Evolutionary conservation across 1,140 invertebrate genomes (phyloP), one percentile per base, ranked within the genome.

Genomic region (Maconellicoccus hirsutus): DNA sequence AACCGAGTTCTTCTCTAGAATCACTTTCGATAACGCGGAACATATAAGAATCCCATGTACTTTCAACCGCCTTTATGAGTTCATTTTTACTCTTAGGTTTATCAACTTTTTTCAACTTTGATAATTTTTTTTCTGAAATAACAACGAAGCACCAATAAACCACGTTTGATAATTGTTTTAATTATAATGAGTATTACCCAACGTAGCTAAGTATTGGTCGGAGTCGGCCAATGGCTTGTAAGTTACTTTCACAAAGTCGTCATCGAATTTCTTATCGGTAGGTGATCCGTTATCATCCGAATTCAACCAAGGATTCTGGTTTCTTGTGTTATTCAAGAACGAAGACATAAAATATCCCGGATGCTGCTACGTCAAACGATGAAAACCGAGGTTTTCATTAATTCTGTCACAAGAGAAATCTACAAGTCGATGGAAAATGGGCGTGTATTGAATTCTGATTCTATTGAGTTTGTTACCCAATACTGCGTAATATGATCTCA

Each of bases 41-140:
- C 25, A 72, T 63, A 19, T 72, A 33, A 0, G 72, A 72, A 69
- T 72, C 59, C 1, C 63, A 70, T n/a, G 70, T 70, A 70, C 38
- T 19, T 69, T 72, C 72, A 16, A 72, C 23, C 0, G 33, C n/a
- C n/a, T 52, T 70, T 2, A 72, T 12, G 8, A 72, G 42, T n/a
- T 72, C 69, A 33, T 33, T 59, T 7, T 70, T 52, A 33, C 70
- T 59, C n/a, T 72, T 59, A 2, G 69, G 59, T 61, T 72, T 59
- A 8, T 70, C 27, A 21, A 21, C 33, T 23, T 71, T 72, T 63
- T 72, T 72, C 59, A 72, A 26, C 52, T 25, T 71, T 12, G 59
- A 25, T 38, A 72, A 21, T 66, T 72, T 72, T 19, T 23, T 42
- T 70, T 72, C 72, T 72, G 29, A 21, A 14, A 70, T 19, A n/a